Conservation (phyloP, 2,797 vertebrate genomes). For the Apogon hyalosoma region DNA sequence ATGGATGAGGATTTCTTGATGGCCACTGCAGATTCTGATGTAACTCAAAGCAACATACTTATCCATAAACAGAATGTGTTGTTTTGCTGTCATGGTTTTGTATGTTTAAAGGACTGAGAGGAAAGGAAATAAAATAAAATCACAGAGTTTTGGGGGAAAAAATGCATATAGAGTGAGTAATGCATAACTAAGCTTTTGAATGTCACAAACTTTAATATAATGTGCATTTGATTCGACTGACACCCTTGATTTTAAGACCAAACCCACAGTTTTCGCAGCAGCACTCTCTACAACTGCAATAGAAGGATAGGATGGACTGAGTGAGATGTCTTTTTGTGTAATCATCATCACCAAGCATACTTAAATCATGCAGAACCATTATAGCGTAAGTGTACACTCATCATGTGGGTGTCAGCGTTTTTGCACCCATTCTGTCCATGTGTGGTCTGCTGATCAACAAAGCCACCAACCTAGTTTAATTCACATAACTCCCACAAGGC, state of each 20-base stretch:
- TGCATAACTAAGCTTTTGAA: conserved; percentile 8
- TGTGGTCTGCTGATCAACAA: conserved; percentile 48
- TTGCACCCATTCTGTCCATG: conserved; percentile 47
- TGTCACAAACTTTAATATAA: not conserved
- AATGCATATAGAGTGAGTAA: not conserved
- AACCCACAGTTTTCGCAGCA: not conserved
- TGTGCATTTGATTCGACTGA: not conserved
- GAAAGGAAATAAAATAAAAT: not conserved
- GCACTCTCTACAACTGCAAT: not conserved
- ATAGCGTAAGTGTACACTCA: conserved; percentile 7
- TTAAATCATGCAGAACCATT: conserved; percentile 12
- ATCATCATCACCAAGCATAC: conserved; percentile 22
- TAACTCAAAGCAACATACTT: conserved; percentile 44
- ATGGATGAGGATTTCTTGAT: conserved; percentile 3
- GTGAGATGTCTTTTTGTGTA: not conserved
- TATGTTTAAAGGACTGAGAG: not conserved
- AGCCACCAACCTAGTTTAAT: conserved; percentile 54
- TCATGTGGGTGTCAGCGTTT: conserved; percentile 27
- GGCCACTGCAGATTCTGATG: conserved; percentile 57
- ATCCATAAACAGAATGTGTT: conserved; percentile 17
- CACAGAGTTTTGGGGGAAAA: not conserved
- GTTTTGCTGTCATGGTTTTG: not conserved
- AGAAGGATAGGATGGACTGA: not conserved
- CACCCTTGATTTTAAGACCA: not conserved
- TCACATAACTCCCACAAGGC: conserved; percentile 42